Evolutionary conservation across 2,113 vertebrate species (phyloP).

Genomic region (Petroica traversi): DNA sequence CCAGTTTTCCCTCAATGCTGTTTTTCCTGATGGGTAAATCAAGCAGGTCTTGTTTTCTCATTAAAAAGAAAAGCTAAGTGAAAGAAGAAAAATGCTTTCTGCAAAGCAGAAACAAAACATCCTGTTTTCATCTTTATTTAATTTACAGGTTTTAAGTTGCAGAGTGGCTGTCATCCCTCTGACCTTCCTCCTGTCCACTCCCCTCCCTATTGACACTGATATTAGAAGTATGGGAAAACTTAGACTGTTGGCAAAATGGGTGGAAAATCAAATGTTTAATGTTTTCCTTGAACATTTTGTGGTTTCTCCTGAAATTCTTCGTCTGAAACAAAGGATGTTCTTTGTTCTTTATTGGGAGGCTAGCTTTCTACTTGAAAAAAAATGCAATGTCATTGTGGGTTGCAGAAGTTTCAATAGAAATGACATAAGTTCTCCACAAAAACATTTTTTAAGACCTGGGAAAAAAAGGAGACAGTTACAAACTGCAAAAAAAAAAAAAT

Average conservation of each 20-base stretch:
- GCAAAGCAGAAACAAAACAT: no score
- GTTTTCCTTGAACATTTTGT: conserved; percentile 67
- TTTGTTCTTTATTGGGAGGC: conserved; percentile 8
- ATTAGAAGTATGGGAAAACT: conserved; percentile 30
- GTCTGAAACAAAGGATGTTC: conserved; percentile 60
- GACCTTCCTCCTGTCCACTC: not conserved
- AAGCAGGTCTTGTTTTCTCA: not conserved
- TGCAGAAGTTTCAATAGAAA: not conserved
- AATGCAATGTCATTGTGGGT: conserved; percentile 2
- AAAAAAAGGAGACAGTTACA: not conserved
- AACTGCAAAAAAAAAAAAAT: not conserved
- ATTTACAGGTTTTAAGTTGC: not conserved
- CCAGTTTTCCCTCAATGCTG: not conserved
- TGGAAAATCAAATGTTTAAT: conserved; percentile 65
- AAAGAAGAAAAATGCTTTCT: not conserved
- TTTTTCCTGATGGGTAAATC: not conserved
- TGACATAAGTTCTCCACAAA: not conserved
- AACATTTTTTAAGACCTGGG: not conserved
- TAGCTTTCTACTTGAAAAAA: not conserved
- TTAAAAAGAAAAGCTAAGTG: not conserved
- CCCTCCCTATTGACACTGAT: conserved; percentile 15
- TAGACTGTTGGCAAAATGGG: conserved; percentile 41
- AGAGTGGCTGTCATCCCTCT: not conserved
- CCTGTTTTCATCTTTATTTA: not conserved
- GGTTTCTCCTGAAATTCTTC: conserved; percentile 65